Base-by-base conservation (phyloP, 2,113 vertebrate genomes). In the Vireo altiloquus region DNA sequence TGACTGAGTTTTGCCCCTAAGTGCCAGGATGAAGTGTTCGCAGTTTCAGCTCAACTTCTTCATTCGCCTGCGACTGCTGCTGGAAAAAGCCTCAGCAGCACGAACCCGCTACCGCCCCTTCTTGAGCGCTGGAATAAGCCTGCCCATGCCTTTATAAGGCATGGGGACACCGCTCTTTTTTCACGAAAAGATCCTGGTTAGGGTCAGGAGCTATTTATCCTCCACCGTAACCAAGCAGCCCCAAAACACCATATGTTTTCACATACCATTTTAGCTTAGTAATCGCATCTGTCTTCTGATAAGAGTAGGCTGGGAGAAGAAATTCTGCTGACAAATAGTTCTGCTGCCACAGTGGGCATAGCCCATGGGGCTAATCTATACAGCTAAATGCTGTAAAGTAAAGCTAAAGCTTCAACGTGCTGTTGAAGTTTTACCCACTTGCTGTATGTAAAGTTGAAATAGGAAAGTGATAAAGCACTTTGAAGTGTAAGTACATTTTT, bases 111-210 rank as follows among this genome's bases (percentile, higher is more conserved):
- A 86, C 87, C 86, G 84, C 94, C 95, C 95, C 96, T 97, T 77
- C 87, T 77, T 59, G 83, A 86, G n/a, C 31, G 3, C 87, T 81
- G 74, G 72, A 71, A 65, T 64, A 60, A 96, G 89, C 86, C 94
- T 81, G 91, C 91, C 90, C 94, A 92, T 78, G 96, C 97, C 97
- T 97, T 97, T 97, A 97, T 97, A 97, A 95, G 97, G 97, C 92
- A 94, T 37, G 81, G 37, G 80, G 83, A 80, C 74, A 84, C 56
- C 2, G 33, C 47, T 69, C 59, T 79, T 71, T 90, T 74, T 88
- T 72, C 72, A 64, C 31, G 15, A 82, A 91, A 93, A 95, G 90
- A 92, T 89, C 87, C 54, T 47, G 50, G 79, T 97, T 96, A 63
- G 83, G 94, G 92, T 95, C 86, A 96, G 74, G 49, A 94, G 90